Conservation (phyloP, 2,888 invertebrate species). For the Rhorus exstirpatorius region DNA sequence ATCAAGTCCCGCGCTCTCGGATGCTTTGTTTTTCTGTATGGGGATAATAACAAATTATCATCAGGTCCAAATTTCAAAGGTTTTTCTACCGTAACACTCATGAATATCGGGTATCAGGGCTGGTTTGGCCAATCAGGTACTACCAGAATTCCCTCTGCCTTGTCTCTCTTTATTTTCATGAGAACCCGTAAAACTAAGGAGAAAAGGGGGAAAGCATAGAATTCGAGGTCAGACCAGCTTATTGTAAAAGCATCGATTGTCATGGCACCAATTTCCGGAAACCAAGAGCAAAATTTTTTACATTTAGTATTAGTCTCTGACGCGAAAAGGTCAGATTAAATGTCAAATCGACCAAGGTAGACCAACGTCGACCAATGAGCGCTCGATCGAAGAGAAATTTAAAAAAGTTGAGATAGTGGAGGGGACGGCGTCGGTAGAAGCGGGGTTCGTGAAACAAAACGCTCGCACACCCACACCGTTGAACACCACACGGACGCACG, state of each 20-base stretch:
- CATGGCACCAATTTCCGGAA: background rate
- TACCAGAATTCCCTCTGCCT: conserved; percentile 75
- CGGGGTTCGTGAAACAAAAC: too few relatives aligned
- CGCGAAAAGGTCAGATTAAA: conserved; percentile 14
- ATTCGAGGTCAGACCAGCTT: conserved; percentile 4
- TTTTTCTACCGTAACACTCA: background rate
- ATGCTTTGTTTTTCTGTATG: conserved; percentile 72
- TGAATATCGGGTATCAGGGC: conserved; percentile 73
- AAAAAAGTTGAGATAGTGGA: too few relatives aligned
- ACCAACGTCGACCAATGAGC: too few relatives aligned
- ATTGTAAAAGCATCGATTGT: conserved; percentile 16
- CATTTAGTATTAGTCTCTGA: background rate
- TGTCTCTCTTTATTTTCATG: conserved; percentile 67
- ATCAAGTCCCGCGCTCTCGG: conserved; percentile 48
- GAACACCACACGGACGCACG: too few relatives aligned
- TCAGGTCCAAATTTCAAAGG: conserved; percentile 58
- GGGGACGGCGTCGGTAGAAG: too few relatives aligned
- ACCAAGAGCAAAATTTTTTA: conserved; percentile 1
- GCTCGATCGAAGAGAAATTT: too few relatives aligned
- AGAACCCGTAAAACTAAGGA: conserved; percentile 43
- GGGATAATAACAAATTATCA: conserved; percentile 67
- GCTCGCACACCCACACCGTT: too few relatives aligned
- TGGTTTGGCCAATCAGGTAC: conserved; percentile 74
- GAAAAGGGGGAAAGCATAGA: conserved; percentile 62
- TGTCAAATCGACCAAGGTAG: too few relatives aligned